Base-by-base conservation (phyloP, 2,797 vertebrate genomes). In the Catostomus latipinnis region DNA sequence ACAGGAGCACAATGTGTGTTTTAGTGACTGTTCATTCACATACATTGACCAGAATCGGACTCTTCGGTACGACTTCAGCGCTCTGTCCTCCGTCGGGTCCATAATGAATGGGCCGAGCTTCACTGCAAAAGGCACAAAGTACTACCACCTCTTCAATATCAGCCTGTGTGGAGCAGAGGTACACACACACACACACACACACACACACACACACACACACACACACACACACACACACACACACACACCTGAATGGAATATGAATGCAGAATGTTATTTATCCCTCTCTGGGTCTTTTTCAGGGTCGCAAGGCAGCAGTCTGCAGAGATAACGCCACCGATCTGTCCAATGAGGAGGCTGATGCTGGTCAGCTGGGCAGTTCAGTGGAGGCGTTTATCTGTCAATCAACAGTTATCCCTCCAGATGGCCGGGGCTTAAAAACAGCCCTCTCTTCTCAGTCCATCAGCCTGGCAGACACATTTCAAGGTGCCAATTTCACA, bases 261-360 rank as follows among this genome's bases (percentile, higher is more conserved):
- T 14, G 22, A 74, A 63, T 6, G 14, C 56, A 8, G 6, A 34
- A 50, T 13, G 12, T 75, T 50, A 34, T 34, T 18, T 61, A 60
- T 65, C 57, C 11, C 56, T 60, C 61, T 10, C 8, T 72, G 10
- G 60, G 34, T 54, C 7, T 60, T 10, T 10, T 83, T 85, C 79
- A 94, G 97, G 96, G 91, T 61, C 93, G 91, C 85, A 93, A 94
- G 91, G 94, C 95, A 85, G 96, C 95, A 1, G 83, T 94, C 22
- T 99, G 98, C 90, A 94, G 91, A 13, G 98, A 99, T 91, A 99
- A 99, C 12, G 96, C 99, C 67, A 98, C 97, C 1, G 96, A 98
- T 73, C 88, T 97, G 8, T 95, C 97, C 12, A 84, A 93, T 74
- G 93, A 94, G 12, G 95, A 96, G 76, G 87, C 93, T 82, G 94